Conservation (phyloP, 2,113 vertebrate genomes). For the Hiodon alosoides region DNA sequence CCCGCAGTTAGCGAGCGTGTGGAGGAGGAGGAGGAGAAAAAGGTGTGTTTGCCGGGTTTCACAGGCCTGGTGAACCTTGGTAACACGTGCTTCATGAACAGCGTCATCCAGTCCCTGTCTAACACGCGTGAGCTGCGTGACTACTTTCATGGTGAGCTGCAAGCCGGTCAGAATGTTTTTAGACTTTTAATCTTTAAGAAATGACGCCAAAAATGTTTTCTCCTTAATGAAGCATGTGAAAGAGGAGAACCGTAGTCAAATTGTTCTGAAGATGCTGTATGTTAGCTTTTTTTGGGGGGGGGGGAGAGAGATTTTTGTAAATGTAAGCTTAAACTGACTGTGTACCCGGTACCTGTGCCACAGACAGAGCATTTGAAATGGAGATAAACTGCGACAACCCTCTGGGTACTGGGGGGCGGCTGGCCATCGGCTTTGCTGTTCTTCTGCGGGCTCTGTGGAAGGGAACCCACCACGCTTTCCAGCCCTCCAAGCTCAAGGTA, state of each 20-base stretch:
- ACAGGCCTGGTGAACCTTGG: slow-evolving; percentile 93
- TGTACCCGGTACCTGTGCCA: not conserved
- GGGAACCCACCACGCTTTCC: slow-evolving; percentile 93
- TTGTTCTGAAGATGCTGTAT: not conserved
- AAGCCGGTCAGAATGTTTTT: too few species aligned
- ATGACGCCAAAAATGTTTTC: too few species aligned
- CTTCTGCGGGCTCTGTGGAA: slow-evolving; percentile 91
- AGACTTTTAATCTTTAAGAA: not conserved
- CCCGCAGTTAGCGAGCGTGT: slow-evolving; percentile 68
- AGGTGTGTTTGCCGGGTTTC: slow-evolving; percentile 90
- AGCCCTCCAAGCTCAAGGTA: slow-evolving; percentile 96
- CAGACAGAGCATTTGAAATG: slow-evolving; percentile 87
- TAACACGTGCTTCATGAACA: slow-evolving; percentile 99
- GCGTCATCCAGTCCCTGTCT: slow-evolving; percentile 93
- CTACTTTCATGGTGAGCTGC: slow-evolving; percentile 86
- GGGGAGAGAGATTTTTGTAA: not conserved
- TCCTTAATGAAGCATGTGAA: not conserved
- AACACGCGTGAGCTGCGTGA: slow-evolving; percentile 95
- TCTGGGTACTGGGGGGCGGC: slow-evolving; percentile 83
- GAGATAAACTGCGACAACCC: slow-evolving; percentile 97
- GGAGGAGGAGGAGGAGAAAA: slow-evolving; percentile 92
- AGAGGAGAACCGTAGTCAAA: too few species aligned
- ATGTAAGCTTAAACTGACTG: not conserved
- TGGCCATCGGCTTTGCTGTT: slow-evolving; percentile 92
- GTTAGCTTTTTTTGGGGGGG: not conserved